phyloP scores from a whole-genome alignment of 2,797 vertebrate genomes.

The Eurystomus glaucurus region DNA sequence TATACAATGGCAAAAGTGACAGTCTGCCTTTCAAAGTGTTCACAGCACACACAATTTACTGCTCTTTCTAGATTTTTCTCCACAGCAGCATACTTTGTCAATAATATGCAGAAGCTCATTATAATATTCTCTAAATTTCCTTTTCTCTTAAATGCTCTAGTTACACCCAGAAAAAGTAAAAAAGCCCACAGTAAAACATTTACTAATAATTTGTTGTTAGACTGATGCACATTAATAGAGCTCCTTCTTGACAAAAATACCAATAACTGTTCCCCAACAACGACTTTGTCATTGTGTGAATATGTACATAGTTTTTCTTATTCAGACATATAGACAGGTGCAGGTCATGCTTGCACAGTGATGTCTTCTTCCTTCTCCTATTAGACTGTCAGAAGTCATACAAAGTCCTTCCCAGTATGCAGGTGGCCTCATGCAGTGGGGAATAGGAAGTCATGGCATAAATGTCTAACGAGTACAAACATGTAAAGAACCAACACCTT shows the following conservation, averaged over 20 bases:
- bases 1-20: neutral
- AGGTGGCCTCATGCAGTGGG: neutral
- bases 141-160: neutral
- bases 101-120: neutral
- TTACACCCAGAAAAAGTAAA: neutral
- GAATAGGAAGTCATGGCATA: neutral
- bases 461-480: neutral
- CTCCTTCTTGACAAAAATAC: conserved; percentile 3
- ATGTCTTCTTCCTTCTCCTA: conserved; percentile 56
- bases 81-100: neutral
- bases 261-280: neutral
- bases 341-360: conserved; percentile 2
- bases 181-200: neutral
- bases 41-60: neutral
- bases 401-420: neutral
- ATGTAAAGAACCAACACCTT: neutral
- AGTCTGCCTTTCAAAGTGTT: neutral
- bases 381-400: neutral
- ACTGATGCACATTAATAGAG: neutral
- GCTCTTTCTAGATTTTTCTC: neutral
- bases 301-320: neutral
- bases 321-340: neutral
- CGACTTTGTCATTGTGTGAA: conserved; percentile 55
- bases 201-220: neutral
- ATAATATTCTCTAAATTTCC: neutral